Evolutionary conservation across 1,140 invertebrate genomes (phyloP), one percentile per base, ranked within the genome.

Genomic region (Zaprionus nigranus): DNA sequence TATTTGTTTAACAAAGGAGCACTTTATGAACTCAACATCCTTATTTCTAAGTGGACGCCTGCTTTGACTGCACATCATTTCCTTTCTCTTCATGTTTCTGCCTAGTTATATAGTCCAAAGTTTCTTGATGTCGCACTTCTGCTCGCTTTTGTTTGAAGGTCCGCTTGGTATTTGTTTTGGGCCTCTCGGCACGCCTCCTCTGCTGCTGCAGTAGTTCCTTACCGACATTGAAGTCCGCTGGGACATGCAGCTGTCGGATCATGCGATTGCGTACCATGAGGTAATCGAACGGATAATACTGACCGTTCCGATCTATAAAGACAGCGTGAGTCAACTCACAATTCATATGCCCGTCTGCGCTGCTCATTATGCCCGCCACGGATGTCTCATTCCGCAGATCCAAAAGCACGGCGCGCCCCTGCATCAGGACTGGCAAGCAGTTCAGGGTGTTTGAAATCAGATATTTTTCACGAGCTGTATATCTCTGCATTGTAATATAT

Each of bases 111-210:
- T 64, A 54, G 9, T 69, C 61, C 12, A 88, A 56, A 1, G 85
- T 92, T 54, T 92, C 88, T 30, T 81, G 79, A 56, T 92, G 91
- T 0, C 90, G 76, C 26, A 75, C 53, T 36, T 92, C 72, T 3
- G 90, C 91, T 0, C 91, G 72, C 13, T 92, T 92, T 38, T 91
- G 84, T 54, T 92, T 92, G 17, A 82, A 92, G 3, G 87, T 91
- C 3, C 81, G 78, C 58, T 92, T 92, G 3, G 75, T 53, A 2
- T 77, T 81, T 13, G 12, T 12, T 22, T 65, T 82, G 11, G n/a
- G 11, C 1, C 34, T 38, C 3, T 51, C 68, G 13, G 28, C 13
- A 2, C 71, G 84, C 4, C 36, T 81, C 2, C 58, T 49, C 22
- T 67, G 72, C 3, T 81, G 38, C 28, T 64, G 51, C 2, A 61